phyloP scores from a whole-genome alignment of 2,797 vertebrate species.

The Amblyraja radiata region DNA sequence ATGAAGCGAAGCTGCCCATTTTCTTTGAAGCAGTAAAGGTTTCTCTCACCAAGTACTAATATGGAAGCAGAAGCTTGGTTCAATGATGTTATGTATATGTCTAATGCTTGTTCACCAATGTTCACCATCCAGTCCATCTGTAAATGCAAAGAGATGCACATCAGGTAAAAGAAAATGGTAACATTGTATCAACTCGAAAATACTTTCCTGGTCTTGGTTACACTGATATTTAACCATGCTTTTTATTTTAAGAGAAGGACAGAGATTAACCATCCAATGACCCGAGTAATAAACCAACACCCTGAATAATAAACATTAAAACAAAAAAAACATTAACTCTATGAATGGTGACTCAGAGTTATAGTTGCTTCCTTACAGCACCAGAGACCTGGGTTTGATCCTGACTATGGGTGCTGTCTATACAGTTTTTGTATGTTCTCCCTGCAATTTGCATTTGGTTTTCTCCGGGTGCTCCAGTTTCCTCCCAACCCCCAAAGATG shows the following conservation, averaged over 20 bases:
- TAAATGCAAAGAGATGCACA: constrained; percentile 40
- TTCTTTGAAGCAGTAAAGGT: constrained; percentile 86
- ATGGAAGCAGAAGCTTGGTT: constrained; percentile 69
- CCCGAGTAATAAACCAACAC: background rate
- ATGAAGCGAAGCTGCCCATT: constrained; percentile 92
- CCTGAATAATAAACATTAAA: background rate
- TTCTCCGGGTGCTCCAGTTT: too few species aligned
- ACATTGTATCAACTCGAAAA: background rate
- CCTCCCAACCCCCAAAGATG: too few species aligned
- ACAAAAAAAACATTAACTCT: background rate
- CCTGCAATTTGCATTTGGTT: too few species aligned
- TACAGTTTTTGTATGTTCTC: too few species aligned
- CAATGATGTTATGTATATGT: constrained; percentile 71
- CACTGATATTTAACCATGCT: background rate
- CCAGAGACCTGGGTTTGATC: too few species aligned
- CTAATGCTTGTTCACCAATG: constrained; percentile 85
- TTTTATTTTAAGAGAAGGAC: background rate
- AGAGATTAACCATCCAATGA: background rate
- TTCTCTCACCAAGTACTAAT: constrained; percentile 86
- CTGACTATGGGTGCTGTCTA: too few species aligned
- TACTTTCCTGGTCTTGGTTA: background rate
- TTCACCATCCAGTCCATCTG: constrained; percentile 90
- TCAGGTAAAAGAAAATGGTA: background rate
- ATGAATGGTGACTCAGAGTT: background rate
- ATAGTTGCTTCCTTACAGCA: too few species aligned